Conservation (phyloP, 2,113 vertebrate genomes). For the Myotis lucifugus region DNA sequence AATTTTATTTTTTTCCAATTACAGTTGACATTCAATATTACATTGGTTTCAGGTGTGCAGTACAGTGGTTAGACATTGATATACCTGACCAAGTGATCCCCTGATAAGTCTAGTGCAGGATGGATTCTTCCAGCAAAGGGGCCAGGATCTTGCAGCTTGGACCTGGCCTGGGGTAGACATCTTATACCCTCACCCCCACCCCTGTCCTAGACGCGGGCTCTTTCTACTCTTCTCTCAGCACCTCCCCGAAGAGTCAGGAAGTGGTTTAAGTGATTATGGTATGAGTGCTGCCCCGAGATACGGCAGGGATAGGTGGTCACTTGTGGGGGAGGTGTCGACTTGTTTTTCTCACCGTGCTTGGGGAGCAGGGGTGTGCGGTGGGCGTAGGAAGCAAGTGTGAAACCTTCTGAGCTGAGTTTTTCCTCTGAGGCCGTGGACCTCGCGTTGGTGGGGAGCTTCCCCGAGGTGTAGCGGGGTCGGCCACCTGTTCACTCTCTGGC, state of each 20-base stretch:
- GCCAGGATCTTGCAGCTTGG: background rate
- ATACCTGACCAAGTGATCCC: background rate
- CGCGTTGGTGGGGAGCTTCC: slow-evolving; percentile 68
- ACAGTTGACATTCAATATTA: background rate
- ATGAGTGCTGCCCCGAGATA: background rate
- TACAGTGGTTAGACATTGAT: background rate
- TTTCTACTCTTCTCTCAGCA: background rate
- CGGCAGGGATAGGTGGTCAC: slow-evolving; percentile 57
- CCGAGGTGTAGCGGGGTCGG: background rate
- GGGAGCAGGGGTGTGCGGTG: background rate
- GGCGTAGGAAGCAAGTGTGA: slow-evolving; percentile 46
- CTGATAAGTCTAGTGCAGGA: background rate
- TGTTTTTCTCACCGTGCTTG: slow-evolving; percentile 66
- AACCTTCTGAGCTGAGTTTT: slow-evolving; percentile 45
- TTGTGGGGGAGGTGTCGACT: background rate
- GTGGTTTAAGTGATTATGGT: slow-evolving; percentile 52
- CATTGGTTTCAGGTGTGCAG: background rate
- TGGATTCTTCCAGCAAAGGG: background rate
- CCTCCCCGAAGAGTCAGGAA: slow-evolving; percentile 53
- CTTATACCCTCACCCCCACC: background rate
- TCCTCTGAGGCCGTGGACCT: background rate
- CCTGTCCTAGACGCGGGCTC: background rate
- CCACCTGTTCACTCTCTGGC: background rate
- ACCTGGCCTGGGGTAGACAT: background rate
- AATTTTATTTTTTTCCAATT: background rate